Evolutionary conservation across 1,140 invertebrate genomes (phyloP), one percentile per base, ranked within the genome.

Genomic region (Venturia canescens): DNA sequence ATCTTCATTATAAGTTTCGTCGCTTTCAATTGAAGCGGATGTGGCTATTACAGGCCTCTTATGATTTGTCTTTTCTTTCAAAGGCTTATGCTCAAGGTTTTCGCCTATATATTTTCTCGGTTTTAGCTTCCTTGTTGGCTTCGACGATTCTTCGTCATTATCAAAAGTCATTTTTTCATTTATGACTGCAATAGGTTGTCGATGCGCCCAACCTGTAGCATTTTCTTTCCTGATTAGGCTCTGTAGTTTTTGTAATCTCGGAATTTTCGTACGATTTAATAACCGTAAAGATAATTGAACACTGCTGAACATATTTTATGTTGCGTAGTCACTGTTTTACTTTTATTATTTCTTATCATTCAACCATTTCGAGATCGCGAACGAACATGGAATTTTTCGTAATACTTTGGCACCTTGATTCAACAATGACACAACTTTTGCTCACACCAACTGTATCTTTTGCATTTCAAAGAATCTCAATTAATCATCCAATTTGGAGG

Each of bases 111-210:
- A 83, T 79, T 83, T 78, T 70, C 78, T 70, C 6, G 60, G 60
- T 18, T 23, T 26, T n/a, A n/a, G 1, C 23, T 63, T 63, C 3
- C 7, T 18, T 9, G n/a, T 3, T 0, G 82, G 82, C 11, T 71
- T 60, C 16, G 67, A 27, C 3, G 80, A 78, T n/a, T 34, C 53
- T 34, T 79, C 72, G 1, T 60, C 26, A 31, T 81, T 44, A 9
- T 81, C 63, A 2, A 83, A 34, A 29, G 80, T 75, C 23, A 81
- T 80, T 31, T 81, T 80, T 38, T 83, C 82, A 31, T 83, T 80
- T 0, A 80, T 38, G 1, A 83, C 66, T 11, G 44, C 57, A 15
- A 48, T n/a, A n/a, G 80, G 80, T n/a, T 21, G 26, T 29, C 82
- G 77, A 72, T 80, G 63, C 5, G 26, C 23, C 71, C 72, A 69